Percentiles rank a stretch among this genome's conserved stretches.
These are phyloP conservation scores for Endotricha flammealis DNA, from an alignment of 2,888 invertebrate species.

Conservation along the genomic window DNA sequence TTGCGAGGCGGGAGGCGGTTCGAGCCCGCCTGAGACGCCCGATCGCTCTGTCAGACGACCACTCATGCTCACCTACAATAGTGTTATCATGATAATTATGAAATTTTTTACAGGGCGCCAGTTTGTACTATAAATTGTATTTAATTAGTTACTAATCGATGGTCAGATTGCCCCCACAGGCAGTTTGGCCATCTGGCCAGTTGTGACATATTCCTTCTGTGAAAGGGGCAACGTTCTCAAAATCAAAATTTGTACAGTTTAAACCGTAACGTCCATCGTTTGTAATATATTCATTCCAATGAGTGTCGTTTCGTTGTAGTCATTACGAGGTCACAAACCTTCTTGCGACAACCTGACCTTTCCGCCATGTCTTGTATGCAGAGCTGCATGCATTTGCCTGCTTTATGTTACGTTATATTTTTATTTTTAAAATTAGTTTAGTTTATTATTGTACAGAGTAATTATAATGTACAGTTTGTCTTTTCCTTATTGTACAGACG, in stretches of 20 bases:
- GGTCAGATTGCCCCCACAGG: conserved; percentile 67
- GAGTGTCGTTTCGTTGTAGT: conserved; percentile 85
- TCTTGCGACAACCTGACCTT: conserved; percentile 84
- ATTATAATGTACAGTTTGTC: conserved; percentile 74
- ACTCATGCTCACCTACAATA: conserved; percentile 58
- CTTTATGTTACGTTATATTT: conserved; percentile 80
- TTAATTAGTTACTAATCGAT: conserved; percentile 60
- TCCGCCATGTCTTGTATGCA: conserved; percentile 81
- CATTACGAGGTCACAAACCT: conserved; percentile 75
- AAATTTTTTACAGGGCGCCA: conserved; percentile 76
- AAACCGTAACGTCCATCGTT: conserved; percentile 76
- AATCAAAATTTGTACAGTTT: conserved; percentile 71
- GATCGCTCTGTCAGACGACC: conserved; percentile 58
- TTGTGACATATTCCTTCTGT: conserved; percentile 92
- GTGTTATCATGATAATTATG: conserved; percentile 68
- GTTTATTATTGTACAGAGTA: conserved; percentile 74
- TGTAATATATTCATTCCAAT: conserved; percentile 78
- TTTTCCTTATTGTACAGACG: conserved; percentile 73
- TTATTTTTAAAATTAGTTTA: conserved; percentile 75
- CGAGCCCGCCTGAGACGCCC: conserved; percentile 28
- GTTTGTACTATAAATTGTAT: conserved; percentile 52
- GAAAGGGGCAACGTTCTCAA: conserved; percentile 90
- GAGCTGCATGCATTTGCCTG: conserved; percentile 84
- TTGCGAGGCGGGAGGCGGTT: conserved; percentile 58
- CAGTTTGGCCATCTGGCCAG: conserved; percentile 78